phyloP scores from a whole-genome alignment of 92 coral and sea anemone species.

The Metridium senile region DNA sequence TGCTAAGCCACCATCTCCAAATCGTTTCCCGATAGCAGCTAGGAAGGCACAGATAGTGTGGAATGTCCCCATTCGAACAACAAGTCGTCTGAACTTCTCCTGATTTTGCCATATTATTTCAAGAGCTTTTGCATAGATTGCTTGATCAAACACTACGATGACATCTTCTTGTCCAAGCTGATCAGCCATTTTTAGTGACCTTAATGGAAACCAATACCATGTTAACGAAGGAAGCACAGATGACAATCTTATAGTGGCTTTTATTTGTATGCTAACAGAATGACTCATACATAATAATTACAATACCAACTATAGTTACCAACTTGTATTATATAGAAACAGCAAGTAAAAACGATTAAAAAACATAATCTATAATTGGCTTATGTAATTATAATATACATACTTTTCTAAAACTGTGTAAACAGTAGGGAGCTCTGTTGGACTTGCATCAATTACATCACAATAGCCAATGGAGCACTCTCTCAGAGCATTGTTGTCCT shows the following conservation, averaged over 20 bases:
- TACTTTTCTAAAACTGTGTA: slow-evolving; percentile 39
- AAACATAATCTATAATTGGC: no score
- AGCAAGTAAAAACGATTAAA: no score
- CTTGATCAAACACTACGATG: slow-evolving; percentile 54
- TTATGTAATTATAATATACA: no score
- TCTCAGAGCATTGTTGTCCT: slow-evolving; percentile 28
- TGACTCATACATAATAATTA: no score
- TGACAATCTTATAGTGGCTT: no score
- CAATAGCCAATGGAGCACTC: slow-evolving; percentile 65
- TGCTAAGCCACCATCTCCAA: slow-evolving; percentile 61
- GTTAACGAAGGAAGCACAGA: no score
- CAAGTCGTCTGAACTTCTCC: slow-evolving; percentile 37
- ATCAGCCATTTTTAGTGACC: slow-evolving; percentile 57
- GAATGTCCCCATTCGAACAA: slow-evolving; percentile 61
- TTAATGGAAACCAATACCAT: no score
- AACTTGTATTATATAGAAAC: no score
- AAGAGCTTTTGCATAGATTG: slow-evolving; percentile 57
- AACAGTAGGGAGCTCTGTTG: slow-evolving; percentile 69
- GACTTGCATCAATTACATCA: slow-evolving; percentile 69
- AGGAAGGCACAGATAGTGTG: slow-evolving; percentile 53
- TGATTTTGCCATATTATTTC: slow-evolving; percentile 59
- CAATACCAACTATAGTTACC: no score
- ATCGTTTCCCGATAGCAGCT: slow-evolving; percentile 59
- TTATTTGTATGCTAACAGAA: no score
- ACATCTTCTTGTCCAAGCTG: slow-evolving; percentile 60